phyloP scores from a whole-genome alignment of 2,888 invertebrate genomes.

The Trichogramma evanescens region DNA sequence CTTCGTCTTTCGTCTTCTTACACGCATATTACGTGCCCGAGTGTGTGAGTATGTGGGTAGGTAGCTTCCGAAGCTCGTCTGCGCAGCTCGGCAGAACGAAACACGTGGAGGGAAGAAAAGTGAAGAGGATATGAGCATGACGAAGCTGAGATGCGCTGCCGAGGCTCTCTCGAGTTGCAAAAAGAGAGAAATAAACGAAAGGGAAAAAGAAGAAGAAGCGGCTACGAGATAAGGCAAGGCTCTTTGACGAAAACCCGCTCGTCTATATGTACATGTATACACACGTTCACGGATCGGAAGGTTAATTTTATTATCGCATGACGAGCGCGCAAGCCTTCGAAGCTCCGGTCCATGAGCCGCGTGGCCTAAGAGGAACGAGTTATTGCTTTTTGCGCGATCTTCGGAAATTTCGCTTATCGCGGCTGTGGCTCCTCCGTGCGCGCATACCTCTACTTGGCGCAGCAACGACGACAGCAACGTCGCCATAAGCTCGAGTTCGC shows the following conservation, averaged over 20 bases:
- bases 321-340: neutral
- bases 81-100: neutral
- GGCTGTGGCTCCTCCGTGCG: neutral
- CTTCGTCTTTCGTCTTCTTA: neutral
- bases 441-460: no score
- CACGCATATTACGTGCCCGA: no score
- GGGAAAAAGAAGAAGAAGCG: constrained; percentile 4
- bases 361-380: constrained; percentile 3
- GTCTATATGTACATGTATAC: neutral
- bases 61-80: neutral
- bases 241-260: neutral
- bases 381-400: constrained; percentile 9
- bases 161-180: neutral
- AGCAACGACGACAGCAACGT: no score
- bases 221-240: constrained; percentile 6
- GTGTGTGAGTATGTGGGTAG: neutral
- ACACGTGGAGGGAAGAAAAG: neutral
- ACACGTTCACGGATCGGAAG: neutral
- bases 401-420: constrained; percentile 8
- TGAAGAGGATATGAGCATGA: neutral
- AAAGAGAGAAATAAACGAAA: neutral
- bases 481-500: no score
- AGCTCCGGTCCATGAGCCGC: neutral
- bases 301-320: constrained; percentile 20
- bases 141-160: neutral